Percentiles rank a stretch among this genome's conserved stretches.
Conservation (phyloP, 2,888 invertebrate species). For the Tetheella fluctuosa region DNA sequence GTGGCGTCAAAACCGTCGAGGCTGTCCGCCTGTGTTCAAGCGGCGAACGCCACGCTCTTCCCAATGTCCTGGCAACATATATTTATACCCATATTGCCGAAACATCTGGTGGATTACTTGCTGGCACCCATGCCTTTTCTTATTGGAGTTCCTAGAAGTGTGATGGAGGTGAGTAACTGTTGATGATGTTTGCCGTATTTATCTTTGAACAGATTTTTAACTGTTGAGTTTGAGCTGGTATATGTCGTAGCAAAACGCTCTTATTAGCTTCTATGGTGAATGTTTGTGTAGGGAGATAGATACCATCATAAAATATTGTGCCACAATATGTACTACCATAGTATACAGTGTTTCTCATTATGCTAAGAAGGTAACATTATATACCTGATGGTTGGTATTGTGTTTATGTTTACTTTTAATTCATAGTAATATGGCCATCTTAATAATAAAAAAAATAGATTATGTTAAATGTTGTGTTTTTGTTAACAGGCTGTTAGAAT, state of each 20-base stretch:
- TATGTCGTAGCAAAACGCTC: too few relatives aligned
- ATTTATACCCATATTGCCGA: conserved; percentile 97
- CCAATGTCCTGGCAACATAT: conserved; percentile 99
- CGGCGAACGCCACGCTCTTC: conserved; percentile 96
- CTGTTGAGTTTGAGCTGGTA: too few relatives aligned
- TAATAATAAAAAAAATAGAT: not conserved
- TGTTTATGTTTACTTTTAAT: too few relatives aligned
- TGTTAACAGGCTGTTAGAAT: conserved; percentile 88
- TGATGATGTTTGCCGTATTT: not conserved
- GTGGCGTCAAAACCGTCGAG: conserved; percentile 95
- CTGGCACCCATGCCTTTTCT: conserved; percentile 99
- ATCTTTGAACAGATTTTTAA: too few relatives aligned
- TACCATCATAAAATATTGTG: too few relatives aligned
- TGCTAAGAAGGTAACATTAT: too few relatives aligned
- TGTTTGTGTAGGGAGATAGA: too few relatives aligned
- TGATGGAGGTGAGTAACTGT: conserved; percentile 87
- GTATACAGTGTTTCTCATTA: too few relatives aligned
- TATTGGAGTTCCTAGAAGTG: conserved; percentile 95
- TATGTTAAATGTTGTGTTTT: conserved; percentile 22
- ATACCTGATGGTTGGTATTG: too few relatives aligned
- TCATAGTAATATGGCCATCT: too few relatives aligned
- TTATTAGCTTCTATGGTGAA: too few relatives aligned
- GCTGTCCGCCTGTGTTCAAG: conserved; percentile 96
- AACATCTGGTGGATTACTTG: conserved; percentile 94
- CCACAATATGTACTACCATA: too few relatives aligned